Base-by-base conservation (phyloP, 2,113 vertebrate genomes). In the Rallus limicola region DNA sequence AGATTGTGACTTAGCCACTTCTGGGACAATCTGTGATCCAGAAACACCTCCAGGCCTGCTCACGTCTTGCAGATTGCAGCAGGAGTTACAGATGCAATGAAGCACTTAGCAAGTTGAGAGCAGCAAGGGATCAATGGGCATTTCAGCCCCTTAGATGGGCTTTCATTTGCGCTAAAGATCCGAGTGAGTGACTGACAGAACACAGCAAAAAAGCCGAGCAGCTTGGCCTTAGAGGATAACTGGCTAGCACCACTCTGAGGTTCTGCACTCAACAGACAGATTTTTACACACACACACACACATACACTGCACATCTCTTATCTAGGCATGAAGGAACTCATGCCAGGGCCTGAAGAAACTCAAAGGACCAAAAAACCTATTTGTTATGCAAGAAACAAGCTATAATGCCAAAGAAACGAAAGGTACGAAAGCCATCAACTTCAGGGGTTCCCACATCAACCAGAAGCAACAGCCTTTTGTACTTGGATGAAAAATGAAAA, bases 51-150 rank as follows among this genome's bases (percentile, higher is more conserved):
- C 52, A 13, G 3, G 6, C 16, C 8, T 4, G 20, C 33, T 38
- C 24, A 40, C 21, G 23, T 46, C 62, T 60, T 38, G 5, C 0
- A 36, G 46, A 68, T 25, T 38, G 52, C 62, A 31, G 62, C 31
- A 33, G 56, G 18, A 68, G 34, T 33, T 33, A 69, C 0, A 4
- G 52, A 31, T 2, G 14, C 25, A 25, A 46, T 4, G 24, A 78
- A 78, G 44, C 16, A 29, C n/a, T 48, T 29, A 2, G 24, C 31
- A 26, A 70, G 63, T 19, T n/a, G 38, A 44, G 52, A 64, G 36
- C 44, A 31, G 24, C 11, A 7, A 5, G 34, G 58, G 44, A 21
- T 16, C 33, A 5, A 31, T 0, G 7, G 29, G 13, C 6, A 3
- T n/a, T 24, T 60, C 58, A 72, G 65, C 16, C 36, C 33, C 13